phyloP scores from a whole-genome alignment of 2,113 vertebrate genomes.

The Cyprinus carpio region DNA sequence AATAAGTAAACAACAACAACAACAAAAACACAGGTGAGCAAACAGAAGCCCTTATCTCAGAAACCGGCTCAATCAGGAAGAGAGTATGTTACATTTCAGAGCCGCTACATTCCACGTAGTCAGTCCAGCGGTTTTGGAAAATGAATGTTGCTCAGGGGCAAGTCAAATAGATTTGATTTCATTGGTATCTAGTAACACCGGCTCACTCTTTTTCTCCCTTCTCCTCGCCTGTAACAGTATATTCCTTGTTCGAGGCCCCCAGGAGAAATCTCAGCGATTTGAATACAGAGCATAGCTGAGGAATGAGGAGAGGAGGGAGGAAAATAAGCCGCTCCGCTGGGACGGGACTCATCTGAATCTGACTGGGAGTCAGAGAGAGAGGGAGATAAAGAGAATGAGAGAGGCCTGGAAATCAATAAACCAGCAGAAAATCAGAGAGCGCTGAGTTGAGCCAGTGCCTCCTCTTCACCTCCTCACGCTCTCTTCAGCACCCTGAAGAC shows the following conservation, averaged over 20 bases:
- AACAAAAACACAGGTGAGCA: constrained; percentile 17
- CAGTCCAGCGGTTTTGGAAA: constrained; percentile 65
- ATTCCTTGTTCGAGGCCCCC: constrained; percentile 63
- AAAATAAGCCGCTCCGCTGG: constrained; percentile 59
- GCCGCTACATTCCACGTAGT: constrained; percentile 62
- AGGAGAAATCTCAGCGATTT: constrained; percentile 55
- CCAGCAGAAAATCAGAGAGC: constrained; percentile 56
- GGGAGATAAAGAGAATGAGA: constrained; percentile 10
- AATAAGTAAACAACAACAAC: not conserved
- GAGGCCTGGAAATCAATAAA: constrained; percentile 70
- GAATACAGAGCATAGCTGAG: constrained; percentile 62
- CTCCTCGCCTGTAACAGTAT: constrained; percentile 74
- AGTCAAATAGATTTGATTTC: constrained; percentile 80
- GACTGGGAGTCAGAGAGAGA: constrained; percentile 40
- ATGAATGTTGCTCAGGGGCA: constrained; percentile 68
- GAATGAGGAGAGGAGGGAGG: constrained; percentile 50
- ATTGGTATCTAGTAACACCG: constrained; percentile 76
- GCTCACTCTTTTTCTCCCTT: constrained; percentile 63
- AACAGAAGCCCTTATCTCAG: constrained; percentile 62
- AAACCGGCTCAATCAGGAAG: not conserved
- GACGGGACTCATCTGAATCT: constrained; percentile 62
- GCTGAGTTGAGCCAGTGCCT: constrained; percentile 51
- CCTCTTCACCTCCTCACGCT: constrained; percentile 49
- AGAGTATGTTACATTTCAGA: constrained; percentile 11
- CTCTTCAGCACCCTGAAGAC: constrained; percentile 22